These are phyloP conservation scores for Meta bourneti DNA, from an alignment of 2,888 invertebrate genomes.

Conservation along the genomic window DNA sequence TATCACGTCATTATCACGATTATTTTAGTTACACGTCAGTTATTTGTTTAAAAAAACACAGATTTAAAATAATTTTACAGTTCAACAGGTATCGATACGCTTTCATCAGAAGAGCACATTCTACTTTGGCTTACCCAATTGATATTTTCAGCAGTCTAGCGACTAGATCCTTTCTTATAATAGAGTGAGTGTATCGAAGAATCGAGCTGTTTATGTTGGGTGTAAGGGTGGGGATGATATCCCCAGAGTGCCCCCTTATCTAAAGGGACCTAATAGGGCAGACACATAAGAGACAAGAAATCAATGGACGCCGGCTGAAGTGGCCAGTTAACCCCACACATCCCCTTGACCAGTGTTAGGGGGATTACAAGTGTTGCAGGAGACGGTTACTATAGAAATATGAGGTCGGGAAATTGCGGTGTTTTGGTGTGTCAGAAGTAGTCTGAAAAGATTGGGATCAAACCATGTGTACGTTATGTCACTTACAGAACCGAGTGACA, in stretches of 20 bases:
- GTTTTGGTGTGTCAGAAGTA: background rate
- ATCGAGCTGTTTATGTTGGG: constrained; percentile 50
- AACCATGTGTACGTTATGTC: too few relatives aligned
- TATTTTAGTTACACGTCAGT: too few relatives aligned
- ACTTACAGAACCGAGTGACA: too few relatives aligned
- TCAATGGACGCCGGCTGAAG: background rate
- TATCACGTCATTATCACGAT: too few relatives aligned
- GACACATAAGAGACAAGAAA: constrained; percentile 6
- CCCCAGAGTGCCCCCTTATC: constrained; percentile 55
- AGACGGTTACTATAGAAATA: background rate
- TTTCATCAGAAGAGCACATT: too few relatives aligned
- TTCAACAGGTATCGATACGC: too few relatives aligned
- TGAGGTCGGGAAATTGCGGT: background rate
- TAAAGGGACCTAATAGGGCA: constrained; percentile 56
- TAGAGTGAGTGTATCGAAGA: constrained; percentile 31
- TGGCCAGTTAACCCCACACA: constrained; percentile 21
- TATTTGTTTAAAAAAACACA: too few relatives aligned
- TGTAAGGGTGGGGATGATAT: background rate
- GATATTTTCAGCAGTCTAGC: background rate
- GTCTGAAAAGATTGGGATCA: background rate
- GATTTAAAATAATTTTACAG: too few relatives aligned
- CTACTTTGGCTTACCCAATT: background rate
- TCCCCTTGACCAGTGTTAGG: background rate
- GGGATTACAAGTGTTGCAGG: background rate
- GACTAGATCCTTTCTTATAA: background rate